A percentile compares a stretch with the other conserved stretches of the same genome.
Evolutionary conservation across 2,888 invertebrate genomes (phyloP).

Genomic region (Drosophila melanocephala): DNA sequence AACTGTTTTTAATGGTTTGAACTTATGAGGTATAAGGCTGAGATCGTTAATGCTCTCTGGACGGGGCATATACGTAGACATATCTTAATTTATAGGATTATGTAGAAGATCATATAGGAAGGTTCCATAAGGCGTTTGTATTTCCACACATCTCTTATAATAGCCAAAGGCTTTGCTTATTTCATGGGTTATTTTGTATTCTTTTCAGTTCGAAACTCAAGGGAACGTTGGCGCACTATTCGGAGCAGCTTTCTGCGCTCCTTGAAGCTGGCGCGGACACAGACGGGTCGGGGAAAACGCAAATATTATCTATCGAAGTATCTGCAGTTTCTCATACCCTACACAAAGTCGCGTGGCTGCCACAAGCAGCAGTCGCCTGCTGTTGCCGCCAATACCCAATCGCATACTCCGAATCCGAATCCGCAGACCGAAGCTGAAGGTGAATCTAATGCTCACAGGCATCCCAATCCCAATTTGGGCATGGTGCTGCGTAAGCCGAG

Average conservation of each 20-base stretch:
- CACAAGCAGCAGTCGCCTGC: constrained; percentile 51
- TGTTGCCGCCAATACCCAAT: not conserved
- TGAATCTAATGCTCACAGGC: not conserved
- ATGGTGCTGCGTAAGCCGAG: constrained; percentile 74
- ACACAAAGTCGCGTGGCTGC: constrained; percentile 77
- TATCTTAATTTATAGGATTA: not conserved
- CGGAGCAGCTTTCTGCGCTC: constrained; percentile 82
- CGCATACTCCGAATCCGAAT: not conserved
- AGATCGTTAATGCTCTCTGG: not conserved
- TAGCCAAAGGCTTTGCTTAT: not conserved
- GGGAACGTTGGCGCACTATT: constrained; percentile 83
- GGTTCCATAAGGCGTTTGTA: not conserved
- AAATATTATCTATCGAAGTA: constrained; percentile 83
- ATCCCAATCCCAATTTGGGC: constrained; percentile 33
- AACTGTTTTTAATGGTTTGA: not conserved
- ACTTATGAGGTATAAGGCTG: not conserved
- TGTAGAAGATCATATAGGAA: not conserved
- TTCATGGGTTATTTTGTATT: not conserved
- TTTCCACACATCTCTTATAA: not conserved
- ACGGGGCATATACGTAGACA: not conserved
- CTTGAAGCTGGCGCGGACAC: constrained; percentile 79
- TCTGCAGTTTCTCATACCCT: constrained; percentile 82
- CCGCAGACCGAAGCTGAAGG: constrained; percentile 3
- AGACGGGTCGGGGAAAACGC: constrained; percentile 82
- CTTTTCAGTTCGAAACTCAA: constrained; percentile 81